Evolutionary conservation across 2,113 vertebrate genomes (phyloP).

Genomic region (Lutjanus erythropterus): DNA sequence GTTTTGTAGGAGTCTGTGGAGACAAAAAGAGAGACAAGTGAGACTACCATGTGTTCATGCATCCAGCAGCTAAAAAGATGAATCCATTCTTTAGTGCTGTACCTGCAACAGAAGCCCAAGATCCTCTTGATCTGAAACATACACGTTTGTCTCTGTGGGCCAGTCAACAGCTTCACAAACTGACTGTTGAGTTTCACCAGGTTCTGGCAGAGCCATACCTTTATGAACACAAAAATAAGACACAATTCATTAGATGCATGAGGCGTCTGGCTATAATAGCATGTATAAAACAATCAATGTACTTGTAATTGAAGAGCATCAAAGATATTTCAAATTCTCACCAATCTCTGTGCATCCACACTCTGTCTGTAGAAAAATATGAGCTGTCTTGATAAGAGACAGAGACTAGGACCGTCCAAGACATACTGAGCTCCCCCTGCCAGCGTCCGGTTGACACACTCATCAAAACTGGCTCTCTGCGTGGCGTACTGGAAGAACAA

Average conservation of each 20-base stretch:
- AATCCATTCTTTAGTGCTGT: constrained; percentile 16
- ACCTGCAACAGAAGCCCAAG: constrained; percentile 98
- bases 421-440: constrained; percentile 81
- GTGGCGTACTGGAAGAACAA: constrained; percentile 86
- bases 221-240: constrained; percentile 47
- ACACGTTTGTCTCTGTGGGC: constrained; percentile 91
- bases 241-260: background rate
- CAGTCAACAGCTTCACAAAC: constrained; percentile 92
- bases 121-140: constrained; percentile 97
- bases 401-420: constrained; percentile 85
- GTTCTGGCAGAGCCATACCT: constrained; percentile 98
- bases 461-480: constrained; percentile 94
- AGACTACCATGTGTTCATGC: background rate
- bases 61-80: background rate
- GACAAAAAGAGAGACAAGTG: constrained; percentile 15
- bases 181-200: constrained; percentile 92
- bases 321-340: constrained; percentile 75
- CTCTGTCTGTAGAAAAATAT: constrained; percentile 97
- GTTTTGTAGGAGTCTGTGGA: constrained; percentile 89
- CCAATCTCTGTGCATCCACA: constrained; percentile 94
- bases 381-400: constrained; percentile 91
- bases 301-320: background rate
- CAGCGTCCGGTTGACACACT: constrained; percentile 84
- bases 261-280: background rate
- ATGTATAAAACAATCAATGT: background rate